Percentiles rank a stretch among this genome's conserved stretches.
Evolutionary conservation across 2,797 vertebrate species (phyloP).

Genomic region (Liasis olivaceus): DNA sequence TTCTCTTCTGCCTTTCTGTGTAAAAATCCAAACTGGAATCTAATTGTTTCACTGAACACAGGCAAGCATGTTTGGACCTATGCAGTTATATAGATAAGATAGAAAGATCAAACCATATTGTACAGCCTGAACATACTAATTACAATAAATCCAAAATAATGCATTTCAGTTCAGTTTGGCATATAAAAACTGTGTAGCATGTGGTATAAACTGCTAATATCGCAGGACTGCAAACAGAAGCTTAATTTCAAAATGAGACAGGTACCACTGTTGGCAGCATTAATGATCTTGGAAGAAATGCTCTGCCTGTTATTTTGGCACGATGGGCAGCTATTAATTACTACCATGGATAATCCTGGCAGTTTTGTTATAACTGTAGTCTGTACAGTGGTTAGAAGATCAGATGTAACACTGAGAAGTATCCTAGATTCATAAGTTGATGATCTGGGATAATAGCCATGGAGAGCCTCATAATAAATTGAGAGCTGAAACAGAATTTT

Average conservation of each 20-base stretch:
- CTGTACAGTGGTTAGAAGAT: not conserved
- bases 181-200: not conserved
- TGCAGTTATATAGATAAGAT: not conserved
- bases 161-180: not conserved
- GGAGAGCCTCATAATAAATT: not conserved
- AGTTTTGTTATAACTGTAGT: not conserved
- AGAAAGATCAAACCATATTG: not conserved
- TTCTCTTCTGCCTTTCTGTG: not conserved
- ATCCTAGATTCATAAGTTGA: not conserved
- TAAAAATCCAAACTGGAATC: not conserved
- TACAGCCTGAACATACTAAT: not conserved
- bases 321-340: not conserved
- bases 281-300: not conserved
- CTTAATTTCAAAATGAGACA: not conserved
- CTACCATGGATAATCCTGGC: not conserved
- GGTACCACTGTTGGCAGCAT: not conserved
- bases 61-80: not conserved
- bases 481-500: not conserved
- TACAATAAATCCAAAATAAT: not conserved
- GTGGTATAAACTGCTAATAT: not conserved
- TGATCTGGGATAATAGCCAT: not conserved
- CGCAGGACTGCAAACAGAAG: too few relatives aligned
- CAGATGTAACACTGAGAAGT: not conserved
- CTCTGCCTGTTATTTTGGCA: not conserved
- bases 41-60: not conserved